phyloP scores from a whole-genome alignment of 2,888 invertebrate species.

The Netelia melanura region DNA sequence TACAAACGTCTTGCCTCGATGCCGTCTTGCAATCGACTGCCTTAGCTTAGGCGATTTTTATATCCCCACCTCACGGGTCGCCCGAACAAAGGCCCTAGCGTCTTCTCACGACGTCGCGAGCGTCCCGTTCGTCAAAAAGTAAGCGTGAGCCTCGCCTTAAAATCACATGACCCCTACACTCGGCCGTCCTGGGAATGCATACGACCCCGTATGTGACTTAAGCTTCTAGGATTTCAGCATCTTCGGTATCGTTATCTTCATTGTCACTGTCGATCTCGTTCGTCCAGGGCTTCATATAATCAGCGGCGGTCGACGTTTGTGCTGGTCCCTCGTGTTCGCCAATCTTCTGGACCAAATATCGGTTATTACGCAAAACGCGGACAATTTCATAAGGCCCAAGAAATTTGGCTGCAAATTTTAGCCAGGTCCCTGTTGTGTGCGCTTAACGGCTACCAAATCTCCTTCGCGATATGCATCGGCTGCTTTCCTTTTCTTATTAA shows the following conservation, averaged over 20 bases:
- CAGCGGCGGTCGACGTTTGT: not conserved
- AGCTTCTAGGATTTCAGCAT: not conserved
- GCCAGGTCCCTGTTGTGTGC: not conserved
- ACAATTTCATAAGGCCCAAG: not conserved
- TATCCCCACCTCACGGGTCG: too few species aligned
- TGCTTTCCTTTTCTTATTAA: not conserved
- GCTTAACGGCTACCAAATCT: not conserved
- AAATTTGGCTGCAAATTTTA: not conserved
- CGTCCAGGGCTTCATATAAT: conserved; percentile 1
- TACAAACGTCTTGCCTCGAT: too few species aligned
- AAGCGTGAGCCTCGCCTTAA: too few species aligned
- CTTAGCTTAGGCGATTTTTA: too few species aligned
- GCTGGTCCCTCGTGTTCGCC: not conserved
- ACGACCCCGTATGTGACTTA: not conserved
- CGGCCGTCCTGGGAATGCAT: not conserved
- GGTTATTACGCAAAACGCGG: not conserved
- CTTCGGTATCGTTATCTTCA: not conserved
- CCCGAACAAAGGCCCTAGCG: too few species aligned
- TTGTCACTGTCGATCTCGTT: not conserved
- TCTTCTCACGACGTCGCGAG: too few species aligned
- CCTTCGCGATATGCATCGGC: not conserved
- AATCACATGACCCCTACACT: not conserved
- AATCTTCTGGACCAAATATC: not conserved
- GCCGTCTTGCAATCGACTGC: too few species aligned
- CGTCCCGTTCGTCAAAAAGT: too few species aligned